phyloP scores from a whole-genome alignment of 1,140 invertebrate genomes.

The Rhyacophila brunnea region DNA sequence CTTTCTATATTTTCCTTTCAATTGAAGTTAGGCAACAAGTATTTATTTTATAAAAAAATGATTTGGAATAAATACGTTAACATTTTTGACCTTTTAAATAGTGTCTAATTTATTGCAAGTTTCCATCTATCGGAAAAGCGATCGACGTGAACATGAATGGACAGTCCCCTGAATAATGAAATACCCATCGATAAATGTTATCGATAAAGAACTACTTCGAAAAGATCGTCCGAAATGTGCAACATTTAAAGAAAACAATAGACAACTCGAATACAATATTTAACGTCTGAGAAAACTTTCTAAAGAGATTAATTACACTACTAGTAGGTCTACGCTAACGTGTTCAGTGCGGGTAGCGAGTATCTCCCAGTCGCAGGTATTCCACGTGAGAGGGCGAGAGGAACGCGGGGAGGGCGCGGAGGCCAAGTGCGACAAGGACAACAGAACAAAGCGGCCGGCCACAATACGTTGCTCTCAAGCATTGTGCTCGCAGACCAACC shows the following conservation, averaged over 20 bases:
- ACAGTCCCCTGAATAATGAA: too few relatives aligned
- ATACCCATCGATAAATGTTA: too few relatives aligned
- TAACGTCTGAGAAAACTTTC: conserved; percentile 29
- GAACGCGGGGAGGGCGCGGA: conserved; percentile 39
- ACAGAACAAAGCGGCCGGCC: conserved; percentile 29
- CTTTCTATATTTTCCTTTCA: too few relatives aligned
- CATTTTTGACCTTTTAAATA: too few relatives aligned
- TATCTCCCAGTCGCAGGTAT: conserved; percentile 12
- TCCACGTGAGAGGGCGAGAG: conserved; percentile 23
- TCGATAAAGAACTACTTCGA: too few relatives aligned
- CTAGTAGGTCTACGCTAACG: conserved; percentile 20
- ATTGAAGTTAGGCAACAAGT: too few relatives aligned
- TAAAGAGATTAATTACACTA: conserved; percentile 32
- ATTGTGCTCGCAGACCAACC: conserved; percentile 25
- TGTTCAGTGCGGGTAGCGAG: conserved; percentile 12
- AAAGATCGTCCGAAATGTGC: conserved; percentile 4
- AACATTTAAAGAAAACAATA: conserved; percentile 18
- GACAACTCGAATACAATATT: conserved; percentile 25
- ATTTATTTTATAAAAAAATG: too few relatives aligned
- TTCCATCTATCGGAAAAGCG: too few relatives aligned
- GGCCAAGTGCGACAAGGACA: conserved; percentile 18
- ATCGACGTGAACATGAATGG: too few relatives aligned
- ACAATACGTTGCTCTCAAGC: conserved; percentile 23
- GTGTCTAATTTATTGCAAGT: too few relatives aligned
- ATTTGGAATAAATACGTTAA: too few relatives aligned